phyloP scores from a whole-genome alignment of 2,888 invertebrate species.

The Caenorhabditis sulstoni region DNA sequence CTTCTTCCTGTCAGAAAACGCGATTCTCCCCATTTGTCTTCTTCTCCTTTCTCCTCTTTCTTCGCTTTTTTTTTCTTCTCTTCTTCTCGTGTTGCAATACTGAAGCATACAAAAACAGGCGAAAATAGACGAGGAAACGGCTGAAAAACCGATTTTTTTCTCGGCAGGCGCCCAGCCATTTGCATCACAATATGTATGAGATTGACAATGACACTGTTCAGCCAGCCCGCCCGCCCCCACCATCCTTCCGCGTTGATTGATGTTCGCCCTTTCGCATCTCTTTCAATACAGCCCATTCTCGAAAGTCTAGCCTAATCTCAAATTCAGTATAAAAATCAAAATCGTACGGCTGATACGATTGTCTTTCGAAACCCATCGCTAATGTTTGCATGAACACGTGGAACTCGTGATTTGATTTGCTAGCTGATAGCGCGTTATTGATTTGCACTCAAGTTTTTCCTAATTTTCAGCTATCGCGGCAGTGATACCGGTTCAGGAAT shows the following conservation, averaged over 20 bases:
- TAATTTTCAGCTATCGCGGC: constrained; percentile 60
- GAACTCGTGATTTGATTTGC: constrained; percentile 19
- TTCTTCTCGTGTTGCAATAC: too few species aligned
- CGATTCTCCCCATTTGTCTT: constrained; percentile 3
- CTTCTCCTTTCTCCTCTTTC: too few species aligned
- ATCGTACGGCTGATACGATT: too few species aligned
- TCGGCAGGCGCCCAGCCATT: background rate
- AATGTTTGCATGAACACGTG: constrained; percentile 33
- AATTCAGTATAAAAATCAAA: too few species aligned
- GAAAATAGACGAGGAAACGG: too few species aligned
- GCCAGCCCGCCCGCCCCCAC: too few species aligned
- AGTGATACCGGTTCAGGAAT: constrained; percentile 63
- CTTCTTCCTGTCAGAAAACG: background rate
- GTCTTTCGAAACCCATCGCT: background rate
- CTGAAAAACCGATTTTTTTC: background rate
- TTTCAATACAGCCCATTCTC: too few species aligned
- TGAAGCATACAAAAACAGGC: too few species aligned
- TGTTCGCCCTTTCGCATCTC: constrained; percentile 2
- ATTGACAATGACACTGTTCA: constrained; percentile 28
- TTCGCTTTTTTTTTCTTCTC: constrained; percentile 1
- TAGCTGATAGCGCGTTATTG: constrained; percentile 5
- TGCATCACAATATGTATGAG: constrained; percentile 52
- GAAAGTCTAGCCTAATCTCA: too few species aligned
- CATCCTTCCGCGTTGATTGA: constrained; percentile 30
- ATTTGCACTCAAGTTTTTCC: background rate